Evolutionary conservation across 2,797 vertebrate species (phyloP), one percentile per base, ranked within the genome.

Genomic region (Muscicapa striata): DNA sequence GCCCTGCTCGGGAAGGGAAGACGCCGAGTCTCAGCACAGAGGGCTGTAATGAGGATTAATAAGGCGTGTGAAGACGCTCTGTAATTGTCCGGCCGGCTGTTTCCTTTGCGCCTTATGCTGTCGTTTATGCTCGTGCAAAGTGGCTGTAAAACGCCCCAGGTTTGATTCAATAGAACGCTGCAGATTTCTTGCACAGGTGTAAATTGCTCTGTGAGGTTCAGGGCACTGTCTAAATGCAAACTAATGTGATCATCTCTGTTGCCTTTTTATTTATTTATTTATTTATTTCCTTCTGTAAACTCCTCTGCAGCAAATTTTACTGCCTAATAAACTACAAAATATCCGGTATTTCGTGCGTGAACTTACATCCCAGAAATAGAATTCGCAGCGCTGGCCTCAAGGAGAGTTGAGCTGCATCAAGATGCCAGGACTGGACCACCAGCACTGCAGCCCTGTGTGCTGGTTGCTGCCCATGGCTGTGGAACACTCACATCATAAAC

Each of bases 11-110:
- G 57, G 51, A 96, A 78, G 66, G 66, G 77, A 90, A 88, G 91
- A 69, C 19, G 63, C 85, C 1, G 85, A 81, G 87, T 13, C 87
- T 90, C 90, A 66, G 95, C 94, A 79, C 95, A 94, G 70, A 94
- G 93, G 91, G 91, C 67, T 91, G 32, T 96, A 96, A 96, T 96
- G 95, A 96, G 95, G 86, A 95, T 96, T 96, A 96, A 96, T 95
- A 96, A 95, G 90, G 91, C 92, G 64, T 96, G 94, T 73, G 88
- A 96, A 96, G 95, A 96, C 4, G 49, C 74, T 85, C 81, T 69
- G 62, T 96, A 95, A 96, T 95, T 95, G 96, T 93, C 95, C 52
- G 85, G 46, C 94, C 76, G 95, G 73, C 93, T 96, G 94, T 95
- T 96, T 86, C 95, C 83, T 95, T 88, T 95, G 94, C 95, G 93